Evolutionary conservation across 2,797 vertebrate species (phyloP).

Genomic region (Cephalopachus bancanus): DNA sequence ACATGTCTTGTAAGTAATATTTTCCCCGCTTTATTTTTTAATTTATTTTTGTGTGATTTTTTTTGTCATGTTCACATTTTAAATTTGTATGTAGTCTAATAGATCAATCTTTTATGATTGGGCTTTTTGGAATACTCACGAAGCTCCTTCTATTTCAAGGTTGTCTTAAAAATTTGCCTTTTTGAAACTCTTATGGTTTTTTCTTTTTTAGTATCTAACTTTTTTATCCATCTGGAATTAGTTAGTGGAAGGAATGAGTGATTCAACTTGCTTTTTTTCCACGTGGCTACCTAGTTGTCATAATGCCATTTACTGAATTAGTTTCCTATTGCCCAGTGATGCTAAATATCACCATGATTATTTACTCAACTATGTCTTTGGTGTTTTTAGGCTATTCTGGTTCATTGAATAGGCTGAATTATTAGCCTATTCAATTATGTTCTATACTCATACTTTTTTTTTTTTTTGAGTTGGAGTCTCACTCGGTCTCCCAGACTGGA

Average conservation of each 20-base stretch:
- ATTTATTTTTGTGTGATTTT: background rate
- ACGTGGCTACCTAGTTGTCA: background rate
- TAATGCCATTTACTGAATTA: background rate
- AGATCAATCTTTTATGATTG: background rate
- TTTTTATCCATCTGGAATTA: constrained; percentile 21
- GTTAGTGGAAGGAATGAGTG: constrained; percentile 4
- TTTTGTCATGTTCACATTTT: constrained; percentile 3
- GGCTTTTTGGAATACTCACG: background rate
- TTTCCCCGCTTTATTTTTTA: constrained; percentile 26
- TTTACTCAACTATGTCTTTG: constrained; percentile 5
- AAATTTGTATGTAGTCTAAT: background rate
- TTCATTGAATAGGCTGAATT: background rate
- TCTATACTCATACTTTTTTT: background rate
- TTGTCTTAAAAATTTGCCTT: constrained; percentile 28
- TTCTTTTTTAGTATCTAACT: constrained; percentile 42
- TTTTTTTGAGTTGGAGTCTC: no score
- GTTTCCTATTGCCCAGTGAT: background rate
- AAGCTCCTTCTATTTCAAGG: background rate
- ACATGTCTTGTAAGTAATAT: background rate
- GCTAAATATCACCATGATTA: background rate
- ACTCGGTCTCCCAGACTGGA: no score
- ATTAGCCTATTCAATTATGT: background rate
- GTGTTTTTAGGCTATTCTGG: background rate
- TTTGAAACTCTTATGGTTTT: background rate
- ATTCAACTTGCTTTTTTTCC: background rate